These are phyloP conservation scores for Podocnemis expansa DNA, from an alignment of 2,113 vertebrate genomes.

Conservation along the genomic window DNA sequence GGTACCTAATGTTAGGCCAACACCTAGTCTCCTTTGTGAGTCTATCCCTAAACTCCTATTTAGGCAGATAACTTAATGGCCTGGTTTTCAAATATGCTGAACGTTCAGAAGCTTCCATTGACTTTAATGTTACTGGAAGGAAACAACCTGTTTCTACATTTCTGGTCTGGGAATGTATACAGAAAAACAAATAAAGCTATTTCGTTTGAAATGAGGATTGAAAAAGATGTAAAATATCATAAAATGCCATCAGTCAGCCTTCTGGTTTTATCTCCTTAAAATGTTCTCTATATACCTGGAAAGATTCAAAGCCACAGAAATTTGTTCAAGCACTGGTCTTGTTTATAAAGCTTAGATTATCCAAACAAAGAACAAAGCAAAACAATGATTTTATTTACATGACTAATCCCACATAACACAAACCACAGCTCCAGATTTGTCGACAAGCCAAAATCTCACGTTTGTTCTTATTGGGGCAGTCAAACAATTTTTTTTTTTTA, in stretches of 20 bases:
- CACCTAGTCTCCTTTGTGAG: neutral
- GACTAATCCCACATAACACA: neutral
- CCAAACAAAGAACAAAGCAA: rapidly evolving
- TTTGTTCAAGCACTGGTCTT: neutral
- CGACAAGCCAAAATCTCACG: conserved; percentile 1
- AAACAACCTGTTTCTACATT: neutral
- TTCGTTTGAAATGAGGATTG: neutral
- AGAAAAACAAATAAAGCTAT: neutral
- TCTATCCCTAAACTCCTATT: neutral
- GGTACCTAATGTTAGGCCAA: neutral
- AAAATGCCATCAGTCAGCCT: neutral
- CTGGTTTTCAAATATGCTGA: neutral
- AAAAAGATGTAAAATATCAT: neutral
- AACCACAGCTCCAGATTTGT: neutral
- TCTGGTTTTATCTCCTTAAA: neutral
- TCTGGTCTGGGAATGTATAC: neutral
- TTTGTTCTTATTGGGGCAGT: neutral
- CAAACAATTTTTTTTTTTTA: too few relatives aligned
- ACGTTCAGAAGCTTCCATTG: neutral
- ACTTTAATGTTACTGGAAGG: neutral
- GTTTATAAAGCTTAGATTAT: neutral
- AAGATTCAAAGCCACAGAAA: conserved; percentile 8
- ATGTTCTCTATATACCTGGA: neutral
- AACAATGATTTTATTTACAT: neutral
- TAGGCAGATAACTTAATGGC: neutral